phyloP scores from a whole-genome alignment of 2,797 vertebrate species.

The Micrastur ruficollis region DNA sequence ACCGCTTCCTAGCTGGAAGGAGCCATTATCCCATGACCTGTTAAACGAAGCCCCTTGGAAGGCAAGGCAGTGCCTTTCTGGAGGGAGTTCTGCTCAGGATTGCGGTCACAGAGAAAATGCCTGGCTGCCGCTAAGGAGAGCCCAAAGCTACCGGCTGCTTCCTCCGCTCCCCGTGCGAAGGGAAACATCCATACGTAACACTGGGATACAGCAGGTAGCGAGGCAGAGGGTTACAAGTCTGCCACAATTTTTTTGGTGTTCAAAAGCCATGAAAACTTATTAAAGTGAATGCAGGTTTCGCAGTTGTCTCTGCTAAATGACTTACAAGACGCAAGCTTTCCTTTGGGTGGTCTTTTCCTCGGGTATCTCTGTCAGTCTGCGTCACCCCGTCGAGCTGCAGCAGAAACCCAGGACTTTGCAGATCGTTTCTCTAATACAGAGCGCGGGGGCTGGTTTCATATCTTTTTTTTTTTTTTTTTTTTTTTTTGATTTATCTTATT shows the following conservation, averaged over 20 bases:
- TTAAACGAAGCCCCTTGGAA: not conserved
- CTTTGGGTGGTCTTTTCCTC: not conserved
- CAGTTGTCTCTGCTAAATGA: not conserved
- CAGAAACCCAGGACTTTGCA: not conserved
- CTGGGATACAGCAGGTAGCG: not conserved
- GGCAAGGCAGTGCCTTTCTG: rapidly evolving
- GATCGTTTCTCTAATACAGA: not conserved
- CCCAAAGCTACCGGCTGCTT: rapidly evolving
- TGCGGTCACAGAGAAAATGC: not conserved
- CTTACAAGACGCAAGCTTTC: not conserved
- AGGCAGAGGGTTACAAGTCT: not conserved
- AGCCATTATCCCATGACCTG: not conserved
- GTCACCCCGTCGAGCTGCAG: not conserved
- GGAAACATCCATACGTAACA: rapidly evolving
- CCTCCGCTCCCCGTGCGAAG: rapidly evolving
- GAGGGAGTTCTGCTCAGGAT: rapidly evolving
- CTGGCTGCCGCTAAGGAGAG: not conserved
- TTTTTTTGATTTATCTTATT: not conserved
- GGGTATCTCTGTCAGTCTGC: not conserved
- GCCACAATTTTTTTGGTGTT: not conserved
- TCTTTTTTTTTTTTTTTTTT: not conserved
- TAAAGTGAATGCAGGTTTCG: not conserved
- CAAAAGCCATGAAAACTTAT: not conserved
- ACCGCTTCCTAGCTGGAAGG: not conserved
- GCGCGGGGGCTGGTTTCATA: not conserved